Conservation (phyloP, 1,140 invertebrate species). For the Ptiloglossa arizonensis region DNA sequence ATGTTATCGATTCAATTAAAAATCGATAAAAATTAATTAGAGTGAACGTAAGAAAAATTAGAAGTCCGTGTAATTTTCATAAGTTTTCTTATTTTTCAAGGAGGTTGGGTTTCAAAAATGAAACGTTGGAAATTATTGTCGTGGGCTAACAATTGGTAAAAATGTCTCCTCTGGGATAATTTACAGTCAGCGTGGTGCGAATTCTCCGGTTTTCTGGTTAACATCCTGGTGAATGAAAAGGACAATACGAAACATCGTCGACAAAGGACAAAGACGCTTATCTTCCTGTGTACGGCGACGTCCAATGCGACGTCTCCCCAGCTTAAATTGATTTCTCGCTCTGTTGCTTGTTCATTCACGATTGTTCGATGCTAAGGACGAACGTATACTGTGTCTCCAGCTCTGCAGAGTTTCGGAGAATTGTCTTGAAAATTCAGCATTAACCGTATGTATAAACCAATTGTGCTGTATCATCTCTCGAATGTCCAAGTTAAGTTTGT, state of each 20-base stretch:
- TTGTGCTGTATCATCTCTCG: background rate
- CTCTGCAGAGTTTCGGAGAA: background rate
- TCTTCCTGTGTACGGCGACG: slow-evolving; percentile 47
- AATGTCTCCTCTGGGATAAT: background rate
- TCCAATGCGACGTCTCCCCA: slow-evolving; percentile 3
- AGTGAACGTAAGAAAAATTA: too few species aligned
- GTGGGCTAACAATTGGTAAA: background rate
- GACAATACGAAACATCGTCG: slow-evolving; percentile 54
- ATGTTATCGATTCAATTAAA: too few species aligned
- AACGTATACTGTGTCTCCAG: background rate
- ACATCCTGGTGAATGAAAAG: slow-evolving; percentile 5
- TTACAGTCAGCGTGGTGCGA: background rate
- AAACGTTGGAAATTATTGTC: too few species aligned
- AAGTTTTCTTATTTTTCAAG: too few species aligned
- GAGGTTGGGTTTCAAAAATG: too few species aligned
- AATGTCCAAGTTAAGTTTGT: background rate
- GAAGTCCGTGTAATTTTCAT: too few species aligned
- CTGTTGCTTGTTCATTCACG: background rate
- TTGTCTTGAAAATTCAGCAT: background rate
- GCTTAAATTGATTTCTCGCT: slow-evolving; percentile 47
- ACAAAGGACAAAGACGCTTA: slow-evolving; percentile 62
- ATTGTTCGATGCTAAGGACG: background rate
- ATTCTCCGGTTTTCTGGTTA: slow-evolving; percentile 1
- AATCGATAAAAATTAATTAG: too few species aligned
- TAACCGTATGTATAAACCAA: background rate